These are phyloP conservation scores for Odontocerum albicorne DNA, from an alignment of 2,888 invertebrate species.

Conservation along the genomic window DNA sequence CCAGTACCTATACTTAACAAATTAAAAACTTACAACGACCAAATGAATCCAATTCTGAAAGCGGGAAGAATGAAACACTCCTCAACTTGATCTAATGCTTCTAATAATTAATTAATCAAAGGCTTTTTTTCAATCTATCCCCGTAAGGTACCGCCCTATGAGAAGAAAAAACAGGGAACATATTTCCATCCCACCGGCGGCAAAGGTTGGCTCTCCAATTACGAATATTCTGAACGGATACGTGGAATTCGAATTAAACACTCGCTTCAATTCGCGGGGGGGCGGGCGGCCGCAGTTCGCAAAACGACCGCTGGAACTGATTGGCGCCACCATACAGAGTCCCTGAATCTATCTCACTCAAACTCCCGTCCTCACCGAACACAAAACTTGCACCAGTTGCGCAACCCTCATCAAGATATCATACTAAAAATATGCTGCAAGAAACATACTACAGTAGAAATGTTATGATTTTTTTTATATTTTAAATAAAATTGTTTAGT, in stretches of 20 bases:
- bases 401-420: not conserved
- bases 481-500: not conserved
- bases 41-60: too few relatives aligned
- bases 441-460: not conserved
- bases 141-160: too few relatives aligned
- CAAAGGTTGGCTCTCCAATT: too few relatives aligned
- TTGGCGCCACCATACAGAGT: conserved; percentile 26
- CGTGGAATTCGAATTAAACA: conserved; percentile 23
- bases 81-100: too few relatives aligned
- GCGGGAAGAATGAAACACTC: too few relatives aligned
- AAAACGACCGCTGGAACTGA: conserved; percentile 1
- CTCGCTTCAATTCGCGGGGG: conserved; percentile 14
- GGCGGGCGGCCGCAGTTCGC: conserved; percentile 7
- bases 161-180: too few relatives aligned
- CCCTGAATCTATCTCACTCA: conserved; percentile 17
- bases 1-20: too few relatives aligned
- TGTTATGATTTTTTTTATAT: not conserved
- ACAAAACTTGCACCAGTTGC: not conserved
- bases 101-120: too few relatives aligned
- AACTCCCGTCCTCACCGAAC: not conserved
- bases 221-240: conserved; percentile 9
- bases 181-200: too few relatives aligned
- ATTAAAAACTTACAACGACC: too few relatives aligned
- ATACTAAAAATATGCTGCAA: too few relatives aligned
- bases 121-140: too few relatives aligned